Evolutionary conservation across 2,797 vertebrate species (phyloP), one percentile per base, ranked within the genome.

Genomic region (Silurus aristotelis): DNA sequence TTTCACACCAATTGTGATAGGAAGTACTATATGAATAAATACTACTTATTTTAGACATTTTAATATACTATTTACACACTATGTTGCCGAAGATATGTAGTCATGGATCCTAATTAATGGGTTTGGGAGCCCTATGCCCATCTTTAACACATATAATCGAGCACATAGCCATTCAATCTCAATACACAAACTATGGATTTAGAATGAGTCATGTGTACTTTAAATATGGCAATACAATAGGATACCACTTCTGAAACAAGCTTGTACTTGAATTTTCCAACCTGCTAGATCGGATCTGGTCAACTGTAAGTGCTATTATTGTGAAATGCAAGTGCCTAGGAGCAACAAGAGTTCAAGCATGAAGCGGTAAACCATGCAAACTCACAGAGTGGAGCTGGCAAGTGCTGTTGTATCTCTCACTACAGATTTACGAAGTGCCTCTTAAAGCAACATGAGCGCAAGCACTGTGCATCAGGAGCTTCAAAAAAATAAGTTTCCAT

Each of bases 141-240:
- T 27, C 19, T n/a, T 22, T 25, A 80, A 80, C 43, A 66, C 78
- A 55, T 66, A 13, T 55, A 80, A 52, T 81, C 79, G 67, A 55
- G 5, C 22, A 19, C 31, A 17, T 17, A 64, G 38, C 46, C 46
- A 52, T 66, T 22, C 14, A 80, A 52, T 22, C 63, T 81, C 63
- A 17, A 27, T 19, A 52, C 61, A 52, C 25, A 27, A 67, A 25
- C 25, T 4, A 27, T 67, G 46, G 78, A n/a, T 13, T 9, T 55
- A 55, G 46, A 67, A 13, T 55, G 25, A n/a, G 17, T 79, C 13
- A 7, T 46, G 15, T 6, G 6, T 76, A 58, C 25, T 27, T 60
- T 60, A 60, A 38, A 60, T 3, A 2, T 60, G 22, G 0, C 56
- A 77, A 9, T 77, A 25, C 20, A 19, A 14, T 61, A 38, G 14